These are phyloP conservation scores for Drosophila dunni DNA, from an alignment of 1,140 invertebrate genomes.

Conservation along the genomic window DNA sequence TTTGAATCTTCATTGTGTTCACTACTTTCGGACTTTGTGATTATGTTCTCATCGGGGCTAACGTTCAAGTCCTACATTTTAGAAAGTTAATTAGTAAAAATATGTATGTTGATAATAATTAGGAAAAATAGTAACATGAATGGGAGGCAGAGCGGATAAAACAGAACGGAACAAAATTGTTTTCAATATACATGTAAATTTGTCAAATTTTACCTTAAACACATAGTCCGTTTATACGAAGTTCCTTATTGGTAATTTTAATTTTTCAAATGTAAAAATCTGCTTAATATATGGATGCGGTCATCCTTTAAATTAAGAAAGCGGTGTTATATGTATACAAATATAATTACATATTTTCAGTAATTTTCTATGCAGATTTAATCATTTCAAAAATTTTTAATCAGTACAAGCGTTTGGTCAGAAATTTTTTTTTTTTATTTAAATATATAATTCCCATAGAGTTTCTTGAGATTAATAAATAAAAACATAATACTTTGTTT, in stretches of 20 bases:
- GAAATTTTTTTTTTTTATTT: slow-evolving; percentile 14
- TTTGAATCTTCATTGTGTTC: slow-evolving; percentile 10
- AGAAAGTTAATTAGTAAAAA: slow-evolving; percentile 38
- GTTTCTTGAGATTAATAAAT: background rate
- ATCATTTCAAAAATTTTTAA: slow-evolving; percentile 41
- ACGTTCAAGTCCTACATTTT: slow-evolving; percentile 52
- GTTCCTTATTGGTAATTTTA: slow-evolving; percentile 41
- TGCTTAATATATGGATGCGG: slow-evolving; percentile 15
- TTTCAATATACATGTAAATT: slow-evolving; percentile 42
- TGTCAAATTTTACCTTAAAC: slow-evolving; percentile 53
- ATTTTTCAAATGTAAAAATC: slow-evolving; percentile 47
- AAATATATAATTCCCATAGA: slow-evolving; percentile 2
- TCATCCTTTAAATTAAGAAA: slow-evolving; percentile 10
- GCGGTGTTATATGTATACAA: background rate
- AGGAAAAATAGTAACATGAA: slow-evolving; percentile 29
- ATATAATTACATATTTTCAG: slow-evolving; percentile 15
- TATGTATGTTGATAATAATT: background rate
- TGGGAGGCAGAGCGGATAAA: slow-evolving; percentile 33
- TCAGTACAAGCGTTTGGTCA: slow-evolving; percentile 41
- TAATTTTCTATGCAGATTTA: slow-evolving; percentile 28
- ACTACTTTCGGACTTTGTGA: background rate
- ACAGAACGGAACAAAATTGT: slow-evolving; percentile 37
- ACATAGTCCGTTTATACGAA: slow-evolving; percentile 49
- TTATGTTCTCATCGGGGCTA: slow-evolving; percentile 18
- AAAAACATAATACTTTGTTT: too few species aligned